Evolutionary conservation across 2,888 invertebrate species (phyloP).

Genomic region (Lycaena phlaeas): DNA sequence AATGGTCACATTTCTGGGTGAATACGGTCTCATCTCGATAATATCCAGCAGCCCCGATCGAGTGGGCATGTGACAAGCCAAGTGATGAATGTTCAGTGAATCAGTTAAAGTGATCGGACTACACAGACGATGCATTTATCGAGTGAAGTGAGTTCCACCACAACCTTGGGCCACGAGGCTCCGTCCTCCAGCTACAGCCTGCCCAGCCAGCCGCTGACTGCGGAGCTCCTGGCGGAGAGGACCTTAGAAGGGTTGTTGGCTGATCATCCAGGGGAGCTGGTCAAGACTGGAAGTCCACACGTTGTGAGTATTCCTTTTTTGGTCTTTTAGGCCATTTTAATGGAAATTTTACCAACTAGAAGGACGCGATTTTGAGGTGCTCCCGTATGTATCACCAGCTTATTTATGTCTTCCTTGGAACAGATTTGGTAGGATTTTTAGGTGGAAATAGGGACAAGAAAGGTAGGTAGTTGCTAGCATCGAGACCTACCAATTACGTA

Average conservation of each 20-base stretch:
- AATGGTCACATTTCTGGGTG: slow-evolving; percentile 1
- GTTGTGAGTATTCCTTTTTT: slow-evolving; percentile 83
- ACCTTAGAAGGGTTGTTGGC: slow-evolving; percentile 88
- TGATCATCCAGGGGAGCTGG: slow-evolving; percentile 93
- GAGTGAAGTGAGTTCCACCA: slow-evolving; percentile 83
- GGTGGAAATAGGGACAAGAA: no score
- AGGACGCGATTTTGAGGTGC: no score
- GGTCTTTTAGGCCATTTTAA: no score
- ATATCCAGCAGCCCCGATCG: slow-evolving; percentile 14
- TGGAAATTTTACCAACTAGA: no score
- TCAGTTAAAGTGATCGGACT: slow-evolving; percentile 18
- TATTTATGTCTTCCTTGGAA: no score
- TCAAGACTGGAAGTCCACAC: slow-evolving; percentile 95
- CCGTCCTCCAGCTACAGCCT: slow-evolving; percentile 61
- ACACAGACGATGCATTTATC: slow-evolving; percentile 80
- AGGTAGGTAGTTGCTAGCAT: no score
- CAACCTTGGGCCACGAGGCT: slow-evolving; percentile 62
- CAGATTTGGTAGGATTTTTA: no score
- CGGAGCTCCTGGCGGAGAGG: slow-evolving; percentile 86
- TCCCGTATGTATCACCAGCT: no score
- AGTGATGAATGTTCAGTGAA: slow-evolving; percentile 28
- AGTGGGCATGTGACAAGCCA: slow-evolving; percentile 50
- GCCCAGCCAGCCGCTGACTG: slow-evolving; percentile 78
- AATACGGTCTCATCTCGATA: slow-evolving; percentile 2
- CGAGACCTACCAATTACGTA: no score